These are phyloP conservation scores for Phymanthus crucifer DNA, from an alignment of 92 coral and sea anemone genomes.

Conservation along the genomic window DNA sequence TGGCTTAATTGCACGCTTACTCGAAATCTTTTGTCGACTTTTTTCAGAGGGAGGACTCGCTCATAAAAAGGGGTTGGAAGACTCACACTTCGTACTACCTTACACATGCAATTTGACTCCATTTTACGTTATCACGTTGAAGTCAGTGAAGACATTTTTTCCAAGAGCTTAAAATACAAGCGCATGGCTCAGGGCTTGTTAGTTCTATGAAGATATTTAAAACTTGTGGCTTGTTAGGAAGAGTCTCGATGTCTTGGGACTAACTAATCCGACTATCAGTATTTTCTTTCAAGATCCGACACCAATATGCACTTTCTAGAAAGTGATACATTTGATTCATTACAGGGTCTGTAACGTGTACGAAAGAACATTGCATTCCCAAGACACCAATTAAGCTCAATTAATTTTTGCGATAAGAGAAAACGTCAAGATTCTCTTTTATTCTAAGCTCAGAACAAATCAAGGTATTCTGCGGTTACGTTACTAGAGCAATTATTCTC, in stretches of 20 bases:
- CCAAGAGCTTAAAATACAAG: background rate
- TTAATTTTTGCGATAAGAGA: slow-evolving; percentile 87
- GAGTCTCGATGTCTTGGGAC: background rate
- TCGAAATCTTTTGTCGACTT: slow-evolving; percentile 1
- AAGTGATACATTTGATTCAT: slow-evolving; percentile 56
- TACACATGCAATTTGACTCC: background rate
- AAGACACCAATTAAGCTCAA: slow-evolving; percentile 90
- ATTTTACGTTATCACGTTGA: background rate
- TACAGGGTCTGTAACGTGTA: slow-evolving; percentile 48
- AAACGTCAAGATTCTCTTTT: slow-evolving; percentile 77
- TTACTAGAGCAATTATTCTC: slow-evolving; percentile 70
- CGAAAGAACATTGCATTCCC: slow-evolving; percentile 91
- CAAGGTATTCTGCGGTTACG: slow-evolving; percentile 79
- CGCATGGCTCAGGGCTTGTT: background rate
- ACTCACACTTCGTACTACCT: background rate
- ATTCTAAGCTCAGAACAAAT: slow-evolving; percentile 67
- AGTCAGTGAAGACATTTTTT: background rate
- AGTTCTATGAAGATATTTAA: background rate
- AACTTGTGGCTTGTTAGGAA: background rate
- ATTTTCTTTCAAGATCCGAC: slow-evolving; percentile 28
- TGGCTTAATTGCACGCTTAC: background rate
- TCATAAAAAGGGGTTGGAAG: background rate
- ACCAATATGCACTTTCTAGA: background rate
- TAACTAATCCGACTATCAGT: slow-evolving; percentile 24
- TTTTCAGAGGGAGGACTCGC: slow-evolving; percentile 8